phyloP scores from a whole-genome alignment of 2,113 vertebrate genomes.

The Hylia prasina region DNA sequence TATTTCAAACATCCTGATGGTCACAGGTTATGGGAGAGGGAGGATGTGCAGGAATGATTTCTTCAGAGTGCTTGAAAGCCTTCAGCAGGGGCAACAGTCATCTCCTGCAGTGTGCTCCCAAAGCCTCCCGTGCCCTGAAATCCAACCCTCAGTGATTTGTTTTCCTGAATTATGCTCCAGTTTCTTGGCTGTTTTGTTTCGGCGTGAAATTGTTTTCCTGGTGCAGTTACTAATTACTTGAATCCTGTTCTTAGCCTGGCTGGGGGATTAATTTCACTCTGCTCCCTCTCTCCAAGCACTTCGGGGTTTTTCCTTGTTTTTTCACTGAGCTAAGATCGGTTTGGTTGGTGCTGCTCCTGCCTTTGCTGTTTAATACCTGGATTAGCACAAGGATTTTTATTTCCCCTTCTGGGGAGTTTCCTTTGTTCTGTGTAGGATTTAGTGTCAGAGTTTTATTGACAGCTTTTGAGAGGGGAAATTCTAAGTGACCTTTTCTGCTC shows the following conservation, averaged over 20 bases:
- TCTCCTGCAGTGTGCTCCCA: fast-evolving
- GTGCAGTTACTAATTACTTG: background rate
- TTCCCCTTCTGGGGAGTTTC: background rate
- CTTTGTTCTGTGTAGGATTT: background rate
- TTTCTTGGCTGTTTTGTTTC: background rate
- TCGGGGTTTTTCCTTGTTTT: background rate
- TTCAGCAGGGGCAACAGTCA: background rate
- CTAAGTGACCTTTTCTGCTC: background rate
- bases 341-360: background rate
- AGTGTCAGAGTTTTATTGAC: background rate
- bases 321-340: background rate
- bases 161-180: background rate
- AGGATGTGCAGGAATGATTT: background rate
- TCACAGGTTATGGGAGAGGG: background rate
- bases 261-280: background rate
- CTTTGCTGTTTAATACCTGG: background rate
- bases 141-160: background rate
- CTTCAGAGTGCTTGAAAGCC: background rate
- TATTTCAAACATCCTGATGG: background rate
- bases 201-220: background rate
- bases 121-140: background rate
- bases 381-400: background rate
- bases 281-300: background rate
- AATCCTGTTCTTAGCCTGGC: background rate
- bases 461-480: background rate